Evolutionary conservation across 2,888 invertebrate genomes (phyloP).

Genomic region (Abrostola tripartita): DNA sequence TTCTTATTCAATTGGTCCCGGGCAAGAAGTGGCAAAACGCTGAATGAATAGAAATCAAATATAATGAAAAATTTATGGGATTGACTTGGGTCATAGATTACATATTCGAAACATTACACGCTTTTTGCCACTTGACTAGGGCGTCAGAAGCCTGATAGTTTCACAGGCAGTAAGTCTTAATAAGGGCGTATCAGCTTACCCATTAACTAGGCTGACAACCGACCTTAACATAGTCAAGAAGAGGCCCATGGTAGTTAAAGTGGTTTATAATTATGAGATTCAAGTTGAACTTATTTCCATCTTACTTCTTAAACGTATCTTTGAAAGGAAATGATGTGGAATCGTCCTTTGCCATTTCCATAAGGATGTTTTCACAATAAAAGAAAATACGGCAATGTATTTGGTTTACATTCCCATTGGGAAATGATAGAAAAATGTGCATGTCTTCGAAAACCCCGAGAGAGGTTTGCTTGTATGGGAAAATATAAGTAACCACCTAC

Average conservation of each 20-base stretch:
- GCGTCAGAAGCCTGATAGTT: neutral
- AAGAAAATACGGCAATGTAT: conserved; percentile 31
- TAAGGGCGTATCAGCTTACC: neutral
- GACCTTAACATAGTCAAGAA: neutral
- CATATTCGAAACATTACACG: neutral
- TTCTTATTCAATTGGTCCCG: too few relatives aligned
- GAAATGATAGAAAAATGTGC: conserved; percentile 23
- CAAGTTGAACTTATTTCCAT: neutral
- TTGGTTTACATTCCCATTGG: conserved; percentile 19
- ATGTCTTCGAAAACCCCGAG: conserved; percentile 2
- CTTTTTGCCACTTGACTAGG: too few relatives aligned
- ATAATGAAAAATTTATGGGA: too few relatives aligned
- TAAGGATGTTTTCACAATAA: conserved; percentile 44
- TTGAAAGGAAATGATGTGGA: neutral
- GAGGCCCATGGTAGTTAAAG: neutral
- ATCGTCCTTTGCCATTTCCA: conserved; percentile 31
- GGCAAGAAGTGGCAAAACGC: too few relatives aligned
- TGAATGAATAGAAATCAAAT: too few relatives aligned
- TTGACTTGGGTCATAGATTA: too few relatives aligned
- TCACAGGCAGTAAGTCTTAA: neutral
- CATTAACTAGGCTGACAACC: neutral
- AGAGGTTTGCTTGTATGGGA: neutral
- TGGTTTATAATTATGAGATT: neutral
- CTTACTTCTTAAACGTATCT: conserved; percentile 12
- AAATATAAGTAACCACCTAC: too few relatives aligned